Percentiles rank a stretch among this genome's conserved stretches.
These are phyloP conservation scores for Coregonus ussuriensis DNA, from an alignment of 2,797 vertebrate genomes.

Conservation along the genomic window DNA sequence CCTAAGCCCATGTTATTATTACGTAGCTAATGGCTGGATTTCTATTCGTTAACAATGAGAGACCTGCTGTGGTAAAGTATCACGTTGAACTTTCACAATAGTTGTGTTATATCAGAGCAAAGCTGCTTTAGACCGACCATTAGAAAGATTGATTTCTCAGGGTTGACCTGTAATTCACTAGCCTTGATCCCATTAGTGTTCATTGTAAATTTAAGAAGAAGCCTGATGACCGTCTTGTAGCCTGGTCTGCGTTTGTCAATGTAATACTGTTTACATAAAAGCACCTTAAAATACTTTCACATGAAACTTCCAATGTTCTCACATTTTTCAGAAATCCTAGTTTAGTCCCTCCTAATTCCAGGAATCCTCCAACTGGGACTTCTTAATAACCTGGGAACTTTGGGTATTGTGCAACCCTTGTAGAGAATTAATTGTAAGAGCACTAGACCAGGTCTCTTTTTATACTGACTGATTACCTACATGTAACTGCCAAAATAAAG, in stretches of 20 bases:
- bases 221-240: background rate
- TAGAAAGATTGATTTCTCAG: too few relatives aligned
- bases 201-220: too few relatives aligned
- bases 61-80: background rate
- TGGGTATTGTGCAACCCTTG: background rate
- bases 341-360: too few relatives aligned
- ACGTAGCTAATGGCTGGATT: background rate
- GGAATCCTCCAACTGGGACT: background rate
- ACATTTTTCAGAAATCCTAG: background rate
- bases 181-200: too few relatives aligned
- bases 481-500: background rate
- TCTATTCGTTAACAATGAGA: background rate
- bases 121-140: background rate
- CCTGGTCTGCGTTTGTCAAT: background rate
- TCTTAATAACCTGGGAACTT: background rate
- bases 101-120: background rate
- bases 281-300: background rate
- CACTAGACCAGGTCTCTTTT: background rate
- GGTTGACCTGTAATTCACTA: too few relatives aligned
- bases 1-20: background rate
- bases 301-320: background rate
- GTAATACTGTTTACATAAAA: background rate
- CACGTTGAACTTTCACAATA: background rate
- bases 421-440: background rate
- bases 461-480: background rate